Evolutionary conservation across 1,140 invertebrate genomes (phyloP).

Genomic region (Acromyrmex echinatior): DNA sequence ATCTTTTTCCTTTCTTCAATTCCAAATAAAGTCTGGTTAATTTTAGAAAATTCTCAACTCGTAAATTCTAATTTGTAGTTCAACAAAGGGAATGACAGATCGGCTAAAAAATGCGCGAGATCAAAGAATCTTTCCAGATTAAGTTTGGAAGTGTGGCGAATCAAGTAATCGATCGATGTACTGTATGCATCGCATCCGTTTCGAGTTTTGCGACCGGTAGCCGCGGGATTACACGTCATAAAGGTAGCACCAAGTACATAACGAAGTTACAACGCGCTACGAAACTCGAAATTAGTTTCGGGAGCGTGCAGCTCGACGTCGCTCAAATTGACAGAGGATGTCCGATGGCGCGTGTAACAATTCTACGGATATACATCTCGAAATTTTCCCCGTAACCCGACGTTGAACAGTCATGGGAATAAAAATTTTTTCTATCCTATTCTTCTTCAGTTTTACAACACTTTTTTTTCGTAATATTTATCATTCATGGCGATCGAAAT

Average conservation of each 20-base stretch:
- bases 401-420: neutral
- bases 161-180: neutral
- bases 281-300: slow-evolving; percentile 63
- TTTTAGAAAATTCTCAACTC: neutral
- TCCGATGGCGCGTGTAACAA: slow-evolving; percentile 35
- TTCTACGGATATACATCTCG: slow-evolving; percentile 25
- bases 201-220: slow-evolving; percentile 29
- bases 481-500: neutral
- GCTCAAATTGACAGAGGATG: slow-evolving; percentile 43
- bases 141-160: neutral
- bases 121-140: slow-evolving; percentile 11
- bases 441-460: neutral
- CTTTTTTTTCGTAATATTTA: neutral
- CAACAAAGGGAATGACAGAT: neutral
- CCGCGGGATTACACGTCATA: slow-evolving; percentile 60
- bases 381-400: neutral
- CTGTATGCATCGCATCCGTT: slow-evolving; percentile 5
- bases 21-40: neutral
- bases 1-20: neutral
- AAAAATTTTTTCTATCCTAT: neutral
- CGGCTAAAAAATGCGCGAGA: neutral
- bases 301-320: slow-evolving; percentile 47
- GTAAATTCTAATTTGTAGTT: neutral
- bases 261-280: slow-evolving; percentile 54
- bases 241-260: slow-evolving; percentile 59